Base-by-base conservation (phyloP, 2,888 invertebrate species). In the Gasteruption jaculator region DNA sequence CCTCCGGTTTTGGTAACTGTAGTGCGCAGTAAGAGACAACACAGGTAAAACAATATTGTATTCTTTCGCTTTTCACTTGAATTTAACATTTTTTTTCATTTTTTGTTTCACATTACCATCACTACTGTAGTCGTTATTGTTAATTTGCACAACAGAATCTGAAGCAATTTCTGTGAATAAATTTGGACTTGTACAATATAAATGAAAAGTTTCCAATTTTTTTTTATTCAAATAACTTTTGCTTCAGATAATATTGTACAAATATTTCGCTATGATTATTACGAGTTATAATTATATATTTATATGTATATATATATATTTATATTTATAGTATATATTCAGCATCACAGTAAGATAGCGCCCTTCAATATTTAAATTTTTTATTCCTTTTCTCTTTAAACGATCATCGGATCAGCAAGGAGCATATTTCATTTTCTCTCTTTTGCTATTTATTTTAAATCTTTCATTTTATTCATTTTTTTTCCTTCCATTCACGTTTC, bases 311-410 rank as follows among this genome's bases (percentile, higher is more conserved):
- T 29, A 29, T 18, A 20, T 33, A 33, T 33, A 37, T 46, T 33
- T 49, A 32, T 50, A 12, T 50, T 44, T 48, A 43, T 50, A 50
- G 41, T 46, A 53, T 65, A 65, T 65, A 65, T 61, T 66, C 66
- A 68, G 63, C 70, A 70, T 70, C 70, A 70, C 70, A 70, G 69
- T 68, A 70, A 62, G 61, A 67, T 70, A 70, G 68, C 68, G 68
- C 67, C 65, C 54, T 65, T 67, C 64, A 65, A 61, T 62, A 61
- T 65, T 57, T 56, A 56, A 57, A 56, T n/a, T n/a, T n/a, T n/a
- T n/a, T n/a, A n/a, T n/a, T n/a, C n/a, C n/a, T n/a, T n/a, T n/a
- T n/a, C n/a, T n/a, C n/a, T n/a, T n/a, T n/a, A n/a, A n/a, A n/a
- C 56, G 60, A 65, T 63, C 63, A 57, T 64, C 59, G 58, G n/a